Evolutionary conservation across 1,140 invertebrate species (phyloP).

Genomic region (Drosophila pseudoobscura): DNA sequence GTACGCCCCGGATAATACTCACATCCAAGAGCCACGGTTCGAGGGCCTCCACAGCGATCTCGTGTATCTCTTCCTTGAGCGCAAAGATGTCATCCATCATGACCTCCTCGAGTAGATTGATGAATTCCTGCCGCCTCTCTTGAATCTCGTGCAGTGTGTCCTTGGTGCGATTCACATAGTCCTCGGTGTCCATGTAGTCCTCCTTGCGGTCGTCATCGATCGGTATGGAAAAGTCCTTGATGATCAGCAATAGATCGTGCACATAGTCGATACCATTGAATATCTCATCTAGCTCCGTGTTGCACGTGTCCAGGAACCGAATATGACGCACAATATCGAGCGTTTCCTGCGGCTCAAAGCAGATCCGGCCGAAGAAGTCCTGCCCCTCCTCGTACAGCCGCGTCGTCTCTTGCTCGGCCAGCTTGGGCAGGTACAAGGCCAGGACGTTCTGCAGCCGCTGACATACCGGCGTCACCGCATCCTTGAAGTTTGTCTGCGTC

Average conservation of each 20-base stretch:
- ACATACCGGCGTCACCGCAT: conserved; percentile 87
- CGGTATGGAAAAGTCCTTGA: conserved; percentile 88
- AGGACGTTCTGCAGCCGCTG: conserved; percentile 87
- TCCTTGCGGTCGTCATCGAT: conserved; percentile 86
- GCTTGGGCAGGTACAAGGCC: conserved; percentile 84
- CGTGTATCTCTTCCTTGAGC: conserved; percentile 84
- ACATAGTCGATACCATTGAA: conserved; percentile 87
- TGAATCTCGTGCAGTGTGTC: conserved; percentile 82
- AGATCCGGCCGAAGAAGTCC: conserved; percentile 86
- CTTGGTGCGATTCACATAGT: conserved; percentile 84
- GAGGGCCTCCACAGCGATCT: conserved; percentile 83
- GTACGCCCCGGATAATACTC: conserved; percentile 11
- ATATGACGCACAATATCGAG: conserved; percentile 88
- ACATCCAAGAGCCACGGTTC: conserved; percentile 66
- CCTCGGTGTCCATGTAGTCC: conserved; percentile 85
- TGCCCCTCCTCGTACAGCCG: conserved; percentile 85
- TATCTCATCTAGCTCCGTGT: conserved; percentile 86
- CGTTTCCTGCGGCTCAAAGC: conserved; percentile 86
- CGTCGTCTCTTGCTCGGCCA: conserved; percentile 86
- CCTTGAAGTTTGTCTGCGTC: conserved; percentile 88
- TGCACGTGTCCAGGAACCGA: conserved; percentile 87
- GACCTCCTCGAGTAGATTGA: conserved; percentile 84
- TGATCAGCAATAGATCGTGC: conserved; percentile 89
- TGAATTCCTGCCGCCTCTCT: conserved; percentile 84
- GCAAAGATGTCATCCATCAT: conserved; percentile 85